Conservation (phyloP, 2,888 invertebrate species). For the Malacosoma neustria region DNA sequence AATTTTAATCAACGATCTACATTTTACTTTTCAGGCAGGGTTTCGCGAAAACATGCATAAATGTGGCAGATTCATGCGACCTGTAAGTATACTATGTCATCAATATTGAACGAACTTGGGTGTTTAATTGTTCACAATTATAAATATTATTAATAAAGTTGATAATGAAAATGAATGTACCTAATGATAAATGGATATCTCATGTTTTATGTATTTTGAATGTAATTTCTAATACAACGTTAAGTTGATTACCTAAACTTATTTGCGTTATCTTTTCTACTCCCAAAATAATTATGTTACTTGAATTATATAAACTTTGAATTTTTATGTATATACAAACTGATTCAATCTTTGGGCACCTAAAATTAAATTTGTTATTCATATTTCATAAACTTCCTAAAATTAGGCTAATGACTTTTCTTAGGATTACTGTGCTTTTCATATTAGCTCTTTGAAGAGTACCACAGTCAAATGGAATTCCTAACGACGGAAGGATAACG, state of each 20-base stretch:
- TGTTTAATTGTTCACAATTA: constrained; percentile 52
- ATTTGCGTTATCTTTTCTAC: no score
- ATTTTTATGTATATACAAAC: no score
- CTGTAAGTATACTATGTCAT: constrained; percentile 11
- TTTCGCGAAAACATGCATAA: constrained; percentile 5
- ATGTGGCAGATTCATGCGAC: constrained; percentile 10
- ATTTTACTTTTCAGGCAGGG: constrained; percentile 10
- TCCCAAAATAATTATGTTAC: no score
- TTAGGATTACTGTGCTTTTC: constrained; percentile 85
- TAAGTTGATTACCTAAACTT: constrained; percentile 3
- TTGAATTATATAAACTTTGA: no score
- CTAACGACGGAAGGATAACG: constrained; percentile 95
- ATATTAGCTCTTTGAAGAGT: constrained; percentile 95
- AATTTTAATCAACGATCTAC: no score
- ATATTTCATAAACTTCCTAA: no score
- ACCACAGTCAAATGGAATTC: constrained; percentile 96
- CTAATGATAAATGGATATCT: constrained; percentile 25
- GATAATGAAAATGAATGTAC: constrained; percentile 24
- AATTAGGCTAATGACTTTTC: constrained; percentile 70
- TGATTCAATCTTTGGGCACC: no score
- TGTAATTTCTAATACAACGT: no score
- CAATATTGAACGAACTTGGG: constrained; percentile 23
- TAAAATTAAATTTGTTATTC: no score
- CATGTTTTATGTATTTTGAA: not conserved
- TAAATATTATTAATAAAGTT: constrained; percentile 57